Conservation (phyloP, 2,797 vertebrate species). For the Eleutherodactylus coqui region DNA sequence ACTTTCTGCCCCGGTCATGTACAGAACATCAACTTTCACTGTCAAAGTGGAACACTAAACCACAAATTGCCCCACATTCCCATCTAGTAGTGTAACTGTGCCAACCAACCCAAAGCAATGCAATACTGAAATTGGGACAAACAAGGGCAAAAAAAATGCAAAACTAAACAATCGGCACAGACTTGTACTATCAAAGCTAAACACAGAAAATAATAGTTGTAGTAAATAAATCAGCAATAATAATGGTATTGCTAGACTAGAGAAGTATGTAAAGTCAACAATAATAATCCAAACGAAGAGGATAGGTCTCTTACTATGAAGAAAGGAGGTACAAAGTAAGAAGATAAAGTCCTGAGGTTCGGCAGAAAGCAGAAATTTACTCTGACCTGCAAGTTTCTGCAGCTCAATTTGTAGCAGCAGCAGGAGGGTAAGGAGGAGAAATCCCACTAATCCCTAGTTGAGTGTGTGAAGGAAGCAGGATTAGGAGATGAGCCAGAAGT, state of each 20-base stretch:
- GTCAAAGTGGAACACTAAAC: background rate
- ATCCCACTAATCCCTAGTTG: conserved; percentile 45
- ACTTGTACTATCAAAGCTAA: background rate
- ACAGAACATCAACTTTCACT: background rate
- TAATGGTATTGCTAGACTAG: background rate
- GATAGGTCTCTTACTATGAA: conserved; percentile 25
- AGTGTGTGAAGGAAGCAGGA: conserved; percentile 56
- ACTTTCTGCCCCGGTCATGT: background rate
- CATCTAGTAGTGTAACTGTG: background rate
- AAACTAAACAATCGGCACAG: background rate
- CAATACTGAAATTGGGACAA: background rate
- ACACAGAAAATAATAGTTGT: background rate
- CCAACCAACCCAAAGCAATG: background rate
- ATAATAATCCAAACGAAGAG: background rate
- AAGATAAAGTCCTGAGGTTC: background rate
- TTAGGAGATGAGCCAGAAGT: conserved; percentile 63
- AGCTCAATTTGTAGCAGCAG: conserved; percentile 57
- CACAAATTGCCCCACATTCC: background rate
- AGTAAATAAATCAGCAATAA: background rate
- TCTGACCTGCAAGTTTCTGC: conserved; percentile 2
- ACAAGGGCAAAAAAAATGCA: background rate
- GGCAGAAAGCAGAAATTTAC: background rate
- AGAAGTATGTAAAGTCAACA: background rate
- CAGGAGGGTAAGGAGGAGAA: conserved; percentile 48
- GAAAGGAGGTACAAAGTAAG: background rate